Evolutionary conservation across 2,797 vertebrate genomes (phyloP), one percentile per base, ranked within the genome.

Genomic region (Phalloptychus januarius): DNA sequence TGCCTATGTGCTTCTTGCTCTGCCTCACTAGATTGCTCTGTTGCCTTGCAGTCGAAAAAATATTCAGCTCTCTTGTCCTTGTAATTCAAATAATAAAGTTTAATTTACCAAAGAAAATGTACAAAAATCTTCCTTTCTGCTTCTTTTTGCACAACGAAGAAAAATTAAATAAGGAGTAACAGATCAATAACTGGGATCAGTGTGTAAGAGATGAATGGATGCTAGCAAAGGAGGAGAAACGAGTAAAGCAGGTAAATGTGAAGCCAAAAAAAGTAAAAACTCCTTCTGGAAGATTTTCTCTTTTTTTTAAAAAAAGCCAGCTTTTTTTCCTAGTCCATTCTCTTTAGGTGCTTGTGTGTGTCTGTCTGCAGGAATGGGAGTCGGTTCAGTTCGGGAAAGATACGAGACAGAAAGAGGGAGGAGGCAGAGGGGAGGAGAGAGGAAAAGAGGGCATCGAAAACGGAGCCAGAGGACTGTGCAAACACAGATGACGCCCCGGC

Each of bases 271-370:
- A 13, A 75, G 20, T 8, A 16, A 36, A 85, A 83, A 74, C 89
- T 86, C 86, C 74, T 79, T 83, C 79, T 82, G 77, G 87, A 83
- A 80, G 63, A 16, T 28, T 15, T 16, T 28, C 16, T 44, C 23
- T 65, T 63, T 50, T 7, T n/a, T 54, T 54, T 54, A 11, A 11
- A 23, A 56, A n/a, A 89, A 82, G 82, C 81, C 78, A 78, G 83
- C 15, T 69, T 15, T 80, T 36, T n/a, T 79, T 77, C 79, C 86
- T 87, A 87, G 91, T 93, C 93, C 90, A 91, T 94, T 92, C 86
- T 93, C 87, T 92, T 81, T 87, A 90, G 87, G 85, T 89, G 88
- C 80, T 88, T 91, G 91, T 92, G 91, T 92, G 88, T 83, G 91
- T 94, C 85, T 92, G 89, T 90, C 84, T 80, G 88, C 79, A 52